Conservation (phyloP, 2,797 vertebrate species). For the Epinephelus coioides region DNA sequence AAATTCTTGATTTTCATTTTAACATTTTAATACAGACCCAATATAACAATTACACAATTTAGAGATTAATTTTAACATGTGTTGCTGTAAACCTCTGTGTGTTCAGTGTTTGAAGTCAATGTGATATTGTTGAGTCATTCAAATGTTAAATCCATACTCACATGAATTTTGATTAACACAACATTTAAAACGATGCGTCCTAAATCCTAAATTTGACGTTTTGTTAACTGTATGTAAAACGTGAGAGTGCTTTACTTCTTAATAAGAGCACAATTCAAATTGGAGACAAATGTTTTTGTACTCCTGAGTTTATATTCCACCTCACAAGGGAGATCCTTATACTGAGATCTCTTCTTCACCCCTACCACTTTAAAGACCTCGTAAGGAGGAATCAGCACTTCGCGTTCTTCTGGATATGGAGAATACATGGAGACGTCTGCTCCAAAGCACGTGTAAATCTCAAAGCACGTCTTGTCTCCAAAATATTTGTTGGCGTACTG, state of each 20-base stretch:
- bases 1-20: background rate
- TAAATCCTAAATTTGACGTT: background rate
- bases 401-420: too few relatives aligned
- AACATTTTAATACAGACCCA: background rate
- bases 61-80: too few relatives aligned
- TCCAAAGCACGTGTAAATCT: background rate
- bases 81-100: background rate
- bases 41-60: too few relatives aligned
- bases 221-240: background rate
- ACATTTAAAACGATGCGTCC: background rate
- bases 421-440: rapidly evolving
- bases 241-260: rapidly evolving
- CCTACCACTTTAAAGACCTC: background rate
- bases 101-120: background rate
- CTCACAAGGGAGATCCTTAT: background rate
- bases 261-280: background rate
- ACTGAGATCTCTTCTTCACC: background rate
- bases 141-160: background rate
- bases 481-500: rapidly evolving
- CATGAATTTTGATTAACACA: too few relatives aligned
- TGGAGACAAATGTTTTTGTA: rapidly evolving
- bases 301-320: constrained; percentile 1
- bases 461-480: background rate
- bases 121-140: background rate
- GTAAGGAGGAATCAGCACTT: constrained; percentile 18